Evolutionary conservation across 2,113 vertebrate genomes (phyloP).

Genomic region (Psophia crepitans): DNA sequence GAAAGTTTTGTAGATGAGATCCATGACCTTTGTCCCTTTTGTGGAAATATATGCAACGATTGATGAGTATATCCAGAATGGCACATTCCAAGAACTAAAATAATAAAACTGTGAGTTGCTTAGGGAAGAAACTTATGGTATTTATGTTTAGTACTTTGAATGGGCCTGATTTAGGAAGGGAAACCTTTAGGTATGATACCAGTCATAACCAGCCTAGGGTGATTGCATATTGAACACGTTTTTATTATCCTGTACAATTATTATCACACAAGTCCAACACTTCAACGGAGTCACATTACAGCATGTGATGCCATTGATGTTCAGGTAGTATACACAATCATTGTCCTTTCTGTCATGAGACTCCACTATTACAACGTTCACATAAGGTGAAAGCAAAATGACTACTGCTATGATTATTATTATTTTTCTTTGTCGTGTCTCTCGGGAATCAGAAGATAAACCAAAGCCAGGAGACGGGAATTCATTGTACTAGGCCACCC

Average conservation of each 20-base stretch:
- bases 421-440: slow-evolving; percentile 44
- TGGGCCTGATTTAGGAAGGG: not conserved
- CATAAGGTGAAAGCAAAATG: not conserved
- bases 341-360: not conserved
- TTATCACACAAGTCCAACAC: not conserved
- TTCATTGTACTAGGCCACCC: slow-evolving; percentile 37
- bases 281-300: not conserved
- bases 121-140: not conserved
- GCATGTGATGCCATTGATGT: not conserved
- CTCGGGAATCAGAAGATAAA: slow-evolving; percentile 41
- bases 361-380: not conserved
- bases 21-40: not conserved
- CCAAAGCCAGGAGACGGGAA: slow-evolving; percentile 14
- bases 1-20: not conserved
- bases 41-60: not conserved
- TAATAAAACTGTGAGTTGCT: not conserved
- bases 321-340: not conserved
- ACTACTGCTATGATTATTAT: not conserved
- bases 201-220: not conserved
- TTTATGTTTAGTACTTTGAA: not conserved
- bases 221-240: not conserved
- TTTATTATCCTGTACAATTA: not conserved
- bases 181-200: not conserved
- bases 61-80: not conserved
- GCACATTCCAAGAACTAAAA: not conserved